phyloP scores from a whole-genome alignment of 2,888 invertebrate species.

The Nasonia oneida region DNA sequence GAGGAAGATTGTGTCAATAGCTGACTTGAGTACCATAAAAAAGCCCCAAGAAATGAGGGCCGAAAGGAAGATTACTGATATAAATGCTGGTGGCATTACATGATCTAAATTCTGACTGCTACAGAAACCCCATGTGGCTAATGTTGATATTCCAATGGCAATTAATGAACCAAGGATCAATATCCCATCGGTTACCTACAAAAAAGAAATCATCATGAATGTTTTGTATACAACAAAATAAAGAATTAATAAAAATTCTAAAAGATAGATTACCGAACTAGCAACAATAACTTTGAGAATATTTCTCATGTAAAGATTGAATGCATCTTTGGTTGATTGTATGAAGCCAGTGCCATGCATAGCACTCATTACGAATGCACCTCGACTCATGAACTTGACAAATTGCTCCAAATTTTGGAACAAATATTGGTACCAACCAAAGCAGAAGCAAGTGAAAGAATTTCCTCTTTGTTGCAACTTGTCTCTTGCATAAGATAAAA shows the following conservation, averaged over 20 bases:
- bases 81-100: conserved; percentile 89
- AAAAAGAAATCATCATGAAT: background rate
- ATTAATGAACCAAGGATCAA: conserved; percentile 94
- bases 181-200: conserved; percentile 91
- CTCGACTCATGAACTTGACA: conserved; percentile 90
- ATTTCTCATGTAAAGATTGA: conserved; percentile 93
- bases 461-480: conserved; percentile 92
- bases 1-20: conserved; percentile 96
- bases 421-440: conserved; percentile 90
- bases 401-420: conserved; percentile 94
- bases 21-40: conserved; percentile 97
- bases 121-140: conserved; percentile 85
- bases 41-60: conserved; percentile 93
- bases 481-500: conserved; percentile 89
- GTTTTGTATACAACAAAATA: background rate
- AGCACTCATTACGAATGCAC: conserved; percentile 97
- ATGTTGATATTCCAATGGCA: conserved; percentile 89
- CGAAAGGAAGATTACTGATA: conserved; percentile 87
- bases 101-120: conserved; percentile 82
- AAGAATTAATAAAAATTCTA: background rate
- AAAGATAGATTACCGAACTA: conserved; percentile 83
- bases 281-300: conserved; percentile 88
- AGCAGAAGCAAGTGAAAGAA: conserved; percentile 82
- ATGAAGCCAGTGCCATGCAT: conserved; percentile 96
- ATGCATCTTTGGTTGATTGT: conserved; percentile 92